Conservation (phyloP, 1,140 invertebrate species). For the Paracyclopina nana region DNA sequence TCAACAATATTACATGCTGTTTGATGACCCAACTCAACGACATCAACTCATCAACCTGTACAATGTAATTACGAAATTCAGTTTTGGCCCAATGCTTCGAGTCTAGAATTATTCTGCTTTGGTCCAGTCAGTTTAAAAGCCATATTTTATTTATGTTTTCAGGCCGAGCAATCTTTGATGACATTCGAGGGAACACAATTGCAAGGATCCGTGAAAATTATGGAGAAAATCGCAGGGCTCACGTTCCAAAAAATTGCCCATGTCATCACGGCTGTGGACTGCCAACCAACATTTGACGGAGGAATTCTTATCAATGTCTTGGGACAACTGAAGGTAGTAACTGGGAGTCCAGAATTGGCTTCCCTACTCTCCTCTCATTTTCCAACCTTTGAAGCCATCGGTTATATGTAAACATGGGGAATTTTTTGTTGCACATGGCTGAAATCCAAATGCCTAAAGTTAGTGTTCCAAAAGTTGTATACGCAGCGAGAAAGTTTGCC, state of each 20-base stretch:
- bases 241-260: constrained; percentile 80
- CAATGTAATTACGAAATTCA: constrained; percentile 46
- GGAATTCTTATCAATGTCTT: constrained; percentile 80
- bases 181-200: constrained; percentile 81
- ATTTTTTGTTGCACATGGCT: too few relatives aligned
- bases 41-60: constrained; percentile 66
- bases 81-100: neutral
- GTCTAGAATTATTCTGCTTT: constrained; percentile 3
- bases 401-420: too few relatives aligned
- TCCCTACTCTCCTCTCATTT: too few relatives aligned
- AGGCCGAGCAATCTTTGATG: constrained; percentile 80
- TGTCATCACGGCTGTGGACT: constrained; percentile 75
- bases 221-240: constrained; percentile 74
- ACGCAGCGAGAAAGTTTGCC: too few relatives aligned
- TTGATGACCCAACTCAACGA: constrained; percentile 63
- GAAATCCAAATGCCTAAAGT: neutral
- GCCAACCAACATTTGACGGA: constrained; percentile 85
- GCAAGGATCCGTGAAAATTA: constrained; percentile 73
- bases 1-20: constrained; percentile 71
- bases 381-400: too few relatives aligned
- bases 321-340: constrained; percentile 70
- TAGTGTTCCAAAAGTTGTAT: too few relatives aligned
- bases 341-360: too few relatives aligned
- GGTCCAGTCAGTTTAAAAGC: neutral
- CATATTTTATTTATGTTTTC: neutral